Evolutionary conservation across 2,113 vertebrate genomes (phyloP).

Genomic region (Pantherophis guttatus): DNA sequence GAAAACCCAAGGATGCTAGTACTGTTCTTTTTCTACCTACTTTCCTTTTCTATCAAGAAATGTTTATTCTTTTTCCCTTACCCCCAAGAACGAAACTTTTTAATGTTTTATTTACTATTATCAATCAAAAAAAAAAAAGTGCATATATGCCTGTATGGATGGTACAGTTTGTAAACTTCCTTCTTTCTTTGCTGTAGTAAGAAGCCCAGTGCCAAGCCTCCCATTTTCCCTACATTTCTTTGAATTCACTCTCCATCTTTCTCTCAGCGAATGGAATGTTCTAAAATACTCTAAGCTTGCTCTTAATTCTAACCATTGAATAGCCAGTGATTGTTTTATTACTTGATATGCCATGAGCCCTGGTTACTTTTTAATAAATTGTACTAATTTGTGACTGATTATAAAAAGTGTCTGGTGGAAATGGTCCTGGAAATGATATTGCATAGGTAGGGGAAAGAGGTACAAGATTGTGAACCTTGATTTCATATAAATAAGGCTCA

Average conservation of each 20-base stretch:
- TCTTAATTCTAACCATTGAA: neutral
- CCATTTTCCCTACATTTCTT: neutral
- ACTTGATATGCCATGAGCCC: neutral
- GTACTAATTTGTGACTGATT: neutral
- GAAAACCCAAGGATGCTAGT: neutral
- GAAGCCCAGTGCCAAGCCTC: neutral
- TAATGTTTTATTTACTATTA: neutral
- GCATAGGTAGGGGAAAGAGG: neutral
- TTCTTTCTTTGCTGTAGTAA: neutral
- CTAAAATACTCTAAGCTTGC: neutral
- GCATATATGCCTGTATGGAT: neutral
- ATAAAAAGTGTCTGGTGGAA: neutral
- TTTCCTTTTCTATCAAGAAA: neutral
- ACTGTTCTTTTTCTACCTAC: neutral
- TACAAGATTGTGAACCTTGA: neutral
- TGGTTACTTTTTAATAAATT: neutral
- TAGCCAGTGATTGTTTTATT: neutral
- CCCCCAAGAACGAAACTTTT: neutral
- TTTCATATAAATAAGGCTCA: neutral
- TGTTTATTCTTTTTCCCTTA: neutral
- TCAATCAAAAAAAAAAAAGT: neutral
- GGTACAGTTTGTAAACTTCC: neutral
- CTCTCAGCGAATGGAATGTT: neutral
- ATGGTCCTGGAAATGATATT: neutral
- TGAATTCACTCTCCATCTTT: neutral